phyloP scores from a whole-genome alignment of 2,113 vertebrate genomes.

The Antennarius striatus region DNA sequence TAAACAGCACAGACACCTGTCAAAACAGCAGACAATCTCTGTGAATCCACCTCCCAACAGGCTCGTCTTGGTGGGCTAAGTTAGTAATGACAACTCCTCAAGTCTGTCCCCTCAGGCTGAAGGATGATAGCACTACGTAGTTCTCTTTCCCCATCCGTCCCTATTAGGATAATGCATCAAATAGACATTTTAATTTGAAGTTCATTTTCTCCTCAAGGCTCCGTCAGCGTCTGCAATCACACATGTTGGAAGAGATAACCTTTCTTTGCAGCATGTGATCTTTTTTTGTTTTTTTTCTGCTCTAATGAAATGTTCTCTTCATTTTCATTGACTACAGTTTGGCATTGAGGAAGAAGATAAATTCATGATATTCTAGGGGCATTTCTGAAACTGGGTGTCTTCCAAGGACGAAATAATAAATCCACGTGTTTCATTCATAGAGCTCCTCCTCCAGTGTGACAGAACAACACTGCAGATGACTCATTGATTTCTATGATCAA shows the following conservation, averaged over 20 bases:
- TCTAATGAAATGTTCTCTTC: conserved; percentile 55
- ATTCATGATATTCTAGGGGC: conserved; percentile 14
- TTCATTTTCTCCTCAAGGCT: conserved; percentile 78
- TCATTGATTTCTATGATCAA: conserved; percentile 75
- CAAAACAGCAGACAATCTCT: conserved; percentile 72
- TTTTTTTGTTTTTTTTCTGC: conserved; percentile 53
- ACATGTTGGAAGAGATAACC: conserved; percentile 61
- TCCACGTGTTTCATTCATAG: conserved; percentile 30
- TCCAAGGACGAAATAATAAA: conserved; percentile 13
- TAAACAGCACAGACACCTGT: conserved; percentile 77
- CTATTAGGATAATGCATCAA: conserved; percentile 78
- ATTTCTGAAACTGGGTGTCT: conserved; percentile 25
- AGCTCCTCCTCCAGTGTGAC: conserved; percentile 40
- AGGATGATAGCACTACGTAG: conserved; percentile 57
- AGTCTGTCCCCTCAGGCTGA: conserved; percentile 75
- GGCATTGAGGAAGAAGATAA: conserved; percentile 16
- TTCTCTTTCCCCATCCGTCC: conserved; percentile 69
- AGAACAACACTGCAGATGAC: conserved; percentile 64
- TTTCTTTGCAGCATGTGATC: conserved; percentile 60
- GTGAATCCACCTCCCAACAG: conserved; percentile 71
- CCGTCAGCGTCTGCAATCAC: conserved; percentile 68
- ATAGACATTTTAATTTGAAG: conserved; percentile 80
- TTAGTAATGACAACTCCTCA: conserved; percentile 75
- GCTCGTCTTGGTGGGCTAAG: conserved; percentile 73
- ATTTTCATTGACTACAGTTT: conserved; percentile 24